Conservation (phyloP, 2,113 vertebrate species). For the Cheirogaleus medius region DNA sequence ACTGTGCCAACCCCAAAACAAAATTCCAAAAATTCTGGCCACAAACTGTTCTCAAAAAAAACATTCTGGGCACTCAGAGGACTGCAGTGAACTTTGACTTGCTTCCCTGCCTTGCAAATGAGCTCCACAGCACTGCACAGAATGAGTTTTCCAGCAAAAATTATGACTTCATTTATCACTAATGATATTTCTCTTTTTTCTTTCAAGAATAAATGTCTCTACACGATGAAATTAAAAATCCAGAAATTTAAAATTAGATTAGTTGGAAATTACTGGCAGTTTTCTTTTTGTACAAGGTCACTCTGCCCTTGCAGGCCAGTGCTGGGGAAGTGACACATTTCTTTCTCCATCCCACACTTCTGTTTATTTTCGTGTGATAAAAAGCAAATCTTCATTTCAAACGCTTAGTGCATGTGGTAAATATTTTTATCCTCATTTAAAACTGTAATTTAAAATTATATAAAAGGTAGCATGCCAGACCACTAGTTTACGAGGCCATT, state of each 20-base stretch:
- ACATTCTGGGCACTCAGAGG: background rate
- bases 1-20: background rate
- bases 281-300: constrained; percentile 69
- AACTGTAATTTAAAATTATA: constrained; percentile 40
- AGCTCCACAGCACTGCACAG: background rate
- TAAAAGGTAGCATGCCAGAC: constrained; percentile 33
- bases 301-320: constrained; percentile 60
- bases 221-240: constrained; percentile 53
- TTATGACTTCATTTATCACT: constrained; percentile 37
- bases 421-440: constrained; percentile 57
- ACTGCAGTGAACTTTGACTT: background rate
- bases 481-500: background rate
- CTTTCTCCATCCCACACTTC: constrained; percentile 54
- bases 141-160: background rate
- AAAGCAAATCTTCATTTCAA: constrained; percentile 31
- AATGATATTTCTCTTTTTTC: background rate
- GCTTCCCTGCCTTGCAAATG: constrained; percentile 34
- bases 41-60: constrained; percentile 46
- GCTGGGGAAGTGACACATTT: constrained; percentile 68
- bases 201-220: constrained; percentile 48
- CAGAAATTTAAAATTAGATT: constrained; percentile 74
- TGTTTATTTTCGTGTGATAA: constrained; percentile 55
- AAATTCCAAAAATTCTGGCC: constrained; percentile 17
- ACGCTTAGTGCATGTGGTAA: constrained; percentile 3
- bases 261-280: constrained; percentile 61